These are phyloP conservation scores for Spea bombifrons DNA, from an alignment of 2,113 vertebrate species.

Conservation along the genomic window DNA sequence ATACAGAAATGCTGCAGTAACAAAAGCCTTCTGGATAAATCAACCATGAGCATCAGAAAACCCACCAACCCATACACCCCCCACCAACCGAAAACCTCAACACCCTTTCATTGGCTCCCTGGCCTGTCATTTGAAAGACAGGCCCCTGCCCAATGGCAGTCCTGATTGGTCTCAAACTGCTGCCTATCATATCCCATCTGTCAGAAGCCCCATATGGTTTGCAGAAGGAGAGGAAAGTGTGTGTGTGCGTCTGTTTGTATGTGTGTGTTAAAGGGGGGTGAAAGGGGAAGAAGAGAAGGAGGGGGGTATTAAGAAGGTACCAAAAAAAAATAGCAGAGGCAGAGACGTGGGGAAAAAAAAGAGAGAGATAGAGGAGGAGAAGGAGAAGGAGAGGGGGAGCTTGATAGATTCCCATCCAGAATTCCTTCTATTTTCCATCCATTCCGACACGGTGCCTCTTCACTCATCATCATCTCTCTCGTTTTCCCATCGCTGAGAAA, in stretches of 20 bases:
- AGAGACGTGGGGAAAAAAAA: neutral
- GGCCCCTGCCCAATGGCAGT: constrained; percentile 13
- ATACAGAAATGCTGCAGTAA: constrained; percentile 31
- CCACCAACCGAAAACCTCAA: neutral
- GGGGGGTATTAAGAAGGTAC: constrained; percentile 11
- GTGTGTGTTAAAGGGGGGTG: constrained; percentile 40
- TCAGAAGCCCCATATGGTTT: constrained; percentile 47
- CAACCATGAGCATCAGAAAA: constrained; percentile 17
- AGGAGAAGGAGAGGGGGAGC: neutral
- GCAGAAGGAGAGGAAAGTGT: constrained; percentile 43
- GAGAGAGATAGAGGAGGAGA: neutral
- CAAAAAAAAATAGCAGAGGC: constrained; percentile 1
- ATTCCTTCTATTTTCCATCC: constrained; percentile 30
- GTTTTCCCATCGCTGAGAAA: constrained; percentile 5
- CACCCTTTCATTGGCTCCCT: constrained; percentile 32
- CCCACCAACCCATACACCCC: constrained; percentile 10
- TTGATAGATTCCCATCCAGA: constrained; percentile 17
- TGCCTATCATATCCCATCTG: constrained; percentile 43
- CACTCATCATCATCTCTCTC: constrained; percentile 21
- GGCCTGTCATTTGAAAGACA: constrained; percentile 19
- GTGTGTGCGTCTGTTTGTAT: constrained; percentile 39
- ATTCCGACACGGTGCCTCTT: constrained; percentile 12
- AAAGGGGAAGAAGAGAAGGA: constrained; percentile 31
- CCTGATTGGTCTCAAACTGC: constrained; percentile 22
- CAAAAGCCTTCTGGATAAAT: constrained; percentile 40